Conservation (phyloP, 2,888 invertebrate genomes). For the Stramonita haemastoma region DNA sequence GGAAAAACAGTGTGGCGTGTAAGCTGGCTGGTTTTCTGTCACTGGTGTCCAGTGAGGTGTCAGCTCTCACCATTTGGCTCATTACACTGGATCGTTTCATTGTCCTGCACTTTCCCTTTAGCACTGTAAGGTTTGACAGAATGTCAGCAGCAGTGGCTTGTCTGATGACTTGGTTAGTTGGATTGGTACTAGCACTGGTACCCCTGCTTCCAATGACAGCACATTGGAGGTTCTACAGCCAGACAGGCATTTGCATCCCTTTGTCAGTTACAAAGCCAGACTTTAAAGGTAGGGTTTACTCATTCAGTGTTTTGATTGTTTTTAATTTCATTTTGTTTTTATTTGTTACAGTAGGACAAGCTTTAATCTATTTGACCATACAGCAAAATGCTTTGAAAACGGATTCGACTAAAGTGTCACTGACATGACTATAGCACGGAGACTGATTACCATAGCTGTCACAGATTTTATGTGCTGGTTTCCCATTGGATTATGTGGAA, state of each 20-base stretch:
- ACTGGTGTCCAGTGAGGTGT: constrained; percentile 16
- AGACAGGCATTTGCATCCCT: neutral
- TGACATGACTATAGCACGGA: neutral
- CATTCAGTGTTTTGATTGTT: constrained; percentile 2
- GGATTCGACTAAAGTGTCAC: neutral
- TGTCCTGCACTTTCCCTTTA: constrained; percentile 1
- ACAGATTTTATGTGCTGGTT: constrained; percentile 23
- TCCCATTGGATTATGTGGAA: neutral
- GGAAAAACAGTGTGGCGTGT: neutral
- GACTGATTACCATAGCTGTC: neutral
- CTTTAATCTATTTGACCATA: neutral
- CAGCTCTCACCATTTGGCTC: constrained; percentile 12
- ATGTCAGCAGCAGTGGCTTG: constrained; percentile 2
- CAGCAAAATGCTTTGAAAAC: neutral
- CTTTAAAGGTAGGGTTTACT: neutral
- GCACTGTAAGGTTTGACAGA: neutral
- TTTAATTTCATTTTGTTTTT: neutral
- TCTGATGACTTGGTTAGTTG: neutral
- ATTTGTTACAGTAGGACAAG: neutral
- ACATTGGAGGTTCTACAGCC: constrained; percentile 14
- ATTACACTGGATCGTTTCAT: neutral
- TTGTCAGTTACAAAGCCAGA: neutral
- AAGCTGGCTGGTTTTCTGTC: neutral
- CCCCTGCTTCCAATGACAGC: neutral
- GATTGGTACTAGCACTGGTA: neutral